Evolutionary conservation across 2,888 invertebrate species (phyloP), one percentile per base, ranked within the genome.

Genomic region (Platycnemis pennipes): DNA sequence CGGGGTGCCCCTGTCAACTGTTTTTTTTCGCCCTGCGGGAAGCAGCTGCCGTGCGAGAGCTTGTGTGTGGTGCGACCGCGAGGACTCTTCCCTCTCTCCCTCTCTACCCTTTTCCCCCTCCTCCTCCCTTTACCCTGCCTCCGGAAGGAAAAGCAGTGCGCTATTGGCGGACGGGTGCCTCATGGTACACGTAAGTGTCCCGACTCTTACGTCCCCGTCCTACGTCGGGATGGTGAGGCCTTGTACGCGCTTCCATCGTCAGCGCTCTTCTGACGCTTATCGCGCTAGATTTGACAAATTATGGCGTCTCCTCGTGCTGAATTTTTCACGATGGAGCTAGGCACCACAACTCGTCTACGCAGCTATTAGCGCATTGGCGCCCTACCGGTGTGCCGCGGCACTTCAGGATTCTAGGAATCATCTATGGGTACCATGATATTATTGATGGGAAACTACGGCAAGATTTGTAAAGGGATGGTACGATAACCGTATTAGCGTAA

Each of bases 1-100:
- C 49, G 11, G 13, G 49, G 49, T 8, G 49, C 49, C 13, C 8
- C n/a, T n/a, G n/a, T n/a, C n/a, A n/a, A n/a, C n/a, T n/a, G n/a
- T n/a, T n/a, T n/a, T n/a, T n/a, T 49, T 5, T 11, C 49, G 49
- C 37, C 89, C 56, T 22, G 44, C 87, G 87, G 87, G 87, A 87
- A 89, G 91, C 91, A 91, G 91, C 91, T 91, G 91, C 63, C 91
- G 53, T 56, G 31, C 56, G 89, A 53, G 88, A 22, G 88, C 31
- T 2, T n/a, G 37, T 88, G 88, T 77, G 37, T 26, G 77, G 37
- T 77, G 77, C 69, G 69, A 69, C 69, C 69, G 77, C 11, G 77
- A 13, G 11, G 77, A 77, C 77, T 77, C 13, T 49, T 49, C 5
- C 63, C 26, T 63, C 56, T 22, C 56, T 56, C 22, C 16, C 56